Evolutionary conservation across 2,888 invertebrate genomes (phyloP).

Genomic region (Heteromyza rotundicornis): DNA sequence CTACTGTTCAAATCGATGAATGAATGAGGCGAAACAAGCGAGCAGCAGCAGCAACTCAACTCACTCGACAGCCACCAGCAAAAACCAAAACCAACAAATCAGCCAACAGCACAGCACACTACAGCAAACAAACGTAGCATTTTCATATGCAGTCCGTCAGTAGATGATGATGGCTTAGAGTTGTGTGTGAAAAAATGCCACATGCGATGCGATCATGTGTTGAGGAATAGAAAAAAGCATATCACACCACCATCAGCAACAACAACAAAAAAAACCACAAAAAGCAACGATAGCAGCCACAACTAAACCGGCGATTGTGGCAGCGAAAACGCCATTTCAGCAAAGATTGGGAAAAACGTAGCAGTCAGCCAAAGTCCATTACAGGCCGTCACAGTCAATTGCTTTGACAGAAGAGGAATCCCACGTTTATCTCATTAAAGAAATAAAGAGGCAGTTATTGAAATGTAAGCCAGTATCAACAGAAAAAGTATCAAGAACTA

Average conservation of each 20-base stretch:
- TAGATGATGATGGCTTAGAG: conserved; percentile 19
- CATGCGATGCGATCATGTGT: too few species aligned
- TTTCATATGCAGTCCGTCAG: conserved; percentile 17
- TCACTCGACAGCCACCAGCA: neutral
- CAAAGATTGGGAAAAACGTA: too few species aligned
- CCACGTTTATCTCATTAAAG: too few species aligned
- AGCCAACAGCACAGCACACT: conserved; percentile 10
- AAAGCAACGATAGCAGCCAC: neutral
- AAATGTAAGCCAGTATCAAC: too few species aligned
- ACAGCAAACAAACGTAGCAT: conserved; percentile 11
- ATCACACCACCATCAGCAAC: conserved; percentile 4
- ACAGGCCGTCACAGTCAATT: too few species aligned
- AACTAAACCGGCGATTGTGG: neutral
- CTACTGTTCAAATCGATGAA: conserved; percentile 20
- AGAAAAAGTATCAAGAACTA: too few species aligned
- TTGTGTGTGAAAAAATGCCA: conserved; percentile 12
- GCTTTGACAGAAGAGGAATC: too few species aligned
- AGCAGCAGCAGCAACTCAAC: neutral
- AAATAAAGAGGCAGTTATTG: too few species aligned
- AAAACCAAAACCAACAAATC: neutral
- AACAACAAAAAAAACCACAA: conserved; percentile 2
- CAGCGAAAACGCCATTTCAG: too few species aligned
- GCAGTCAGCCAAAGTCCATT: too few species aligned
- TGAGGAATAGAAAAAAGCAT: conserved; percentile 19
- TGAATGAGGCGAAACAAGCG: conserved; percentile 19